Base-by-base conservation (phyloP, 2,797 vertebrate species). In the Aotus griseimembra region DNA sequence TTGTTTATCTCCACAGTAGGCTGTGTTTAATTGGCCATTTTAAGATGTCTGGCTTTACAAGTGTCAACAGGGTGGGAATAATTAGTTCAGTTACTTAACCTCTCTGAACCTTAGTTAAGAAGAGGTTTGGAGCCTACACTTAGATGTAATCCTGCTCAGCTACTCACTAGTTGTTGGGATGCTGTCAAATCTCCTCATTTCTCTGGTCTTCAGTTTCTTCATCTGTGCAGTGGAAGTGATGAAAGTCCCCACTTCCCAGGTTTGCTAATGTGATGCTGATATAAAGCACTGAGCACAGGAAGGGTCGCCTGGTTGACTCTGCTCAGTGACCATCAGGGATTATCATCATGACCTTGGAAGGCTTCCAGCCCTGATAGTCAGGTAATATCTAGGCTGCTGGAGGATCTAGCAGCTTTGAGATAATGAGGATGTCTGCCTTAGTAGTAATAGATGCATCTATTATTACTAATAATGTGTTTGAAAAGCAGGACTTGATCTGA, bases 31-130 rank as follows among this genome's bases (percentile, higher is more conserved):
- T 28, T 72, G 73, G 17, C 22, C 64, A n/a, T 24, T 11, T 41
- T 58, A 20, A 44, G 85, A 57, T 52, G 30, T 44, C 70, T 87
- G 89, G 10, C 19, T 91, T 30, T 64, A 75, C 44, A 73, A 58
- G 8, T 72, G 46, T 93, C 92, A 88, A 8, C 58, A 88, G 33
- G 9, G n/a, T 41, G 30, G 77, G 81, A 80, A 57, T 77, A 80
- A 79, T 91, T 73, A 30, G 83, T 93, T 82, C 7, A 30, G 44
- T 88, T 75, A 46, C 64, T 97, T 75, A 94, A 85, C 90, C 61
- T 96, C 61, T 67, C 72, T 77, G 6, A 39, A 90, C 77, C 30
- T 87, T 88, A 39, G 5, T 84, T 58, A 84, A 88, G 46, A 84
- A 93, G 61, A 28, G 76, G 20, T 80, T 44, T 24, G 33, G 80